Base-by-base conservation (phyloP, 2,113 vertebrate species). In the Lamprotornis superbus region DNA sequence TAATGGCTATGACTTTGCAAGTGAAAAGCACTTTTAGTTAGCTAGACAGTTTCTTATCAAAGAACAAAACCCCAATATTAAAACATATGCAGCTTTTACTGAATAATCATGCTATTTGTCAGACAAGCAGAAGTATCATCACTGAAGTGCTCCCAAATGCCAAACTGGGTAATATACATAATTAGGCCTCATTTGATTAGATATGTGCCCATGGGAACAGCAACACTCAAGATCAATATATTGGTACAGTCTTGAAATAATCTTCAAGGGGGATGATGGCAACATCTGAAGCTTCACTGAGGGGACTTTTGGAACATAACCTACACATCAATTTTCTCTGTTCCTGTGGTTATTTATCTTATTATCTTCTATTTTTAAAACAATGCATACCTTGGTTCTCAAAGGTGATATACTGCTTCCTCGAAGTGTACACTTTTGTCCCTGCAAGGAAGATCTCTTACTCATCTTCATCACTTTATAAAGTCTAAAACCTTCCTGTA, bases 161-260 rank as follows among this genome's bases (percentile, higher is more conserved):
- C 79, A 93, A 27, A 97, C 77, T 86, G 94, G 79, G 63, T 95
- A 96, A 97, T 94, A 90, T 25, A 83, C 71, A 77, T 95, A 95
- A 97, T 97, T 90, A 93, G 35, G 59, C 64, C 21, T 63, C 39
- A 44, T 92, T 92, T 96, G 90, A 96, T 97, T 92, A 95, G 79
- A 65, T 80, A 59, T 55, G 88, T 97, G 83, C 75, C 79, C 90
- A 96, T 90, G 94, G 94, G 67, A 97, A 95, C 95, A 95, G 71
- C 67, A 50, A 61, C 68, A 92, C 59, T 92, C 35, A 46, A 47
- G 71, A 93, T 88, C 59, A 33, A 37, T 40, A 3, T 77, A 86
- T 83, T 86, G 95, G 64, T 78, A 50, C 19, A 53, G 79, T 35
- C 76, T 90, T 88, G 75, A 92, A 96, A 83, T 86, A 90, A 61